Evolutionary conservation across 2,113 vertebrate species (phyloP).

Genomic region (Acinonyx jubatus): DNA sequence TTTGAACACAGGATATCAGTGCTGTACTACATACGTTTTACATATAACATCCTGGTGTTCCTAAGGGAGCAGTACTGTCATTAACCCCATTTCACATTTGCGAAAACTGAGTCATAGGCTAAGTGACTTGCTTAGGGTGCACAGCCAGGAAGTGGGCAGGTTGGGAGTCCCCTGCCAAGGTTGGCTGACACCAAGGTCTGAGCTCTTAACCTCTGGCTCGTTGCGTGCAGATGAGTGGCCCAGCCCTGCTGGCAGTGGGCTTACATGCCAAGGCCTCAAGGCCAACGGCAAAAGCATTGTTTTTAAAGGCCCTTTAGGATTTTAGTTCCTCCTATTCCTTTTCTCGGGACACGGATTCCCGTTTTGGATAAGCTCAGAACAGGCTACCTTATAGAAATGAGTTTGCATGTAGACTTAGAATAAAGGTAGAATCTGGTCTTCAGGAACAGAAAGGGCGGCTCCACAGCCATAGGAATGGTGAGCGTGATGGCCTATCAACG

Average conservation of each 20-base stretch:
- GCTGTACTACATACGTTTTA: neutral
- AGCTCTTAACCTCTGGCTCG: neutral
- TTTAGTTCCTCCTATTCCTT: neutral
- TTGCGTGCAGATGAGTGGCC: neutral
- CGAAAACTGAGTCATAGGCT: neutral
- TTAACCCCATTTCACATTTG: neutral
- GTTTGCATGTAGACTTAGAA: neutral
- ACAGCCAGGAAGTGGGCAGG: neutral
- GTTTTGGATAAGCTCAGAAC: neutral
- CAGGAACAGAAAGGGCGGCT: neutral
- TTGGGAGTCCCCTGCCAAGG: neutral
- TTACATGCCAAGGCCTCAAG: neutral
- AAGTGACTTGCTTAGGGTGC: neutral
- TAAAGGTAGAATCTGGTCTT: neutral
- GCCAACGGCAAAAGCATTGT: neutral
- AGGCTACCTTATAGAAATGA: neutral
- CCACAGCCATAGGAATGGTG: neutral
- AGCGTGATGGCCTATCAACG: neutral
- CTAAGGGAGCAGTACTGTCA: neutral
- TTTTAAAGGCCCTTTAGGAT: neutral
- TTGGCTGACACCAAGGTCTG: neutral
- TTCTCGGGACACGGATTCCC: neutral
- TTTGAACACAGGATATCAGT: neutral
- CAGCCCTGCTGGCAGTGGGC: neutral
- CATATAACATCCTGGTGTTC: neutral